Evolutionary conservation across 2,797 vertebrate species (phyloP).

Genomic region (Momotus momota): DNA sequence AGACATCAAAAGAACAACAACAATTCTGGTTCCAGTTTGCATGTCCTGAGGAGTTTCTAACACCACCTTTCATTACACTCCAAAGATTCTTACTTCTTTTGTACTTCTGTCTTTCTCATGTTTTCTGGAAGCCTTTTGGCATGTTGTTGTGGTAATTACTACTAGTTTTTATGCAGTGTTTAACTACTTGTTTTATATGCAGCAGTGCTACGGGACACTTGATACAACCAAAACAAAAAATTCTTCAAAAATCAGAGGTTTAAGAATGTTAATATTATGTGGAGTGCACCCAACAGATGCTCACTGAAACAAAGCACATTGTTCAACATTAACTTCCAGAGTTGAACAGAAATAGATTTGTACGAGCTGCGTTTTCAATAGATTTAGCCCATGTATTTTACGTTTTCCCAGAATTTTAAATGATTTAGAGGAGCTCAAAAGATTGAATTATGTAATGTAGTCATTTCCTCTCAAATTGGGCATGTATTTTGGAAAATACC

Average conservation of each 20-base stretch:
- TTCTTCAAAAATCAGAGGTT: not conserved
- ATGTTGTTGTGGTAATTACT: slow-evolving; percentile 3
- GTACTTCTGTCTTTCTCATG: slow-evolving; percentile 1
- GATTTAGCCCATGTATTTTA: not conserved
- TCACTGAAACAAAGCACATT: slow-evolving; percentile 21
- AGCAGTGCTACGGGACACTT: not conserved
- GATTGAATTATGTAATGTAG: not conserved
- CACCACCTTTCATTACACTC: slow-evolving; percentile 2
- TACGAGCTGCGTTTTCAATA: not conserved
- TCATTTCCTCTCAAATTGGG: not conserved
- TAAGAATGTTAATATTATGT: slow-evolving; percentile 15
- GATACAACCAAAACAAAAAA: not conserved
- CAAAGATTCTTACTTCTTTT: slow-evolving; percentile 10
- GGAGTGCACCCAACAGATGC: not conserved
- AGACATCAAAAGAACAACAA: not conserved
- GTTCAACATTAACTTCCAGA: not conserved
- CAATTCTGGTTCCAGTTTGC: not conserved
- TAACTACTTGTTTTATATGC: not conserved
- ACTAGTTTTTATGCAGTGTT: not conserved
- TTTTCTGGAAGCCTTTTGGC: slow-evolving; percentile 36
- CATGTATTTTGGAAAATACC: slow-evolving; percentile 17
- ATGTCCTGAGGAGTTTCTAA: not conserved
- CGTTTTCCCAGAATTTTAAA: not conserved
- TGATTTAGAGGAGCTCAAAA: not conserved
- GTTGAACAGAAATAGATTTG: not conserved